A percentile compares a stretch with the other conserved stretches of the same genome.
These are phyloP conservation scores for Trachelus troglodyta DNA, from an alignment of 2,888 invertebrate genomes.

Conservation along the genomic window DNA sequence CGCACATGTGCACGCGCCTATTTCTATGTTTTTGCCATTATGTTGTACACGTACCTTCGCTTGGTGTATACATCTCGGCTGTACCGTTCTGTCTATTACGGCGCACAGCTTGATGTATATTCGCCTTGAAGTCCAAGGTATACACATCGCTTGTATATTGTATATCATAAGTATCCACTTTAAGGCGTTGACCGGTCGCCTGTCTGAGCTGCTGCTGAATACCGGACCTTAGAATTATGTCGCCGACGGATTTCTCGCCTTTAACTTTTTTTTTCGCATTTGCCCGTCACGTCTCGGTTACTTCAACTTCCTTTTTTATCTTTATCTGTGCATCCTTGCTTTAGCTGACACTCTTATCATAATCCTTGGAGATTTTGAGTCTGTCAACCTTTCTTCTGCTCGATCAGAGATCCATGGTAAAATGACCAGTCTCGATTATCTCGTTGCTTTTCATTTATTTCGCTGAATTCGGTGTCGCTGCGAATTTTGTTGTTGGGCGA, in stretches of 20 bases:
- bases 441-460: background rate
- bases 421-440: background rate
- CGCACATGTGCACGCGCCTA: background rate
- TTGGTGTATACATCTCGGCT: background rate
- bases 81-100: background rate
- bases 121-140: background rate
- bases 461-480: background rate
- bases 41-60: background rate
- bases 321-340: background rate
- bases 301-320: constrained; percentile 9
- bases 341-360: background rate
- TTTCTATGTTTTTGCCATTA: background rate
- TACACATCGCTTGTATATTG: background rate
- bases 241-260: background rate
- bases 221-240: background rate
- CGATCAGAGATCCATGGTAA: background rate
- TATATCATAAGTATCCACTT: constrained; percentile 7
- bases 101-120: background rate
- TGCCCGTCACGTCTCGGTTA: background rate
- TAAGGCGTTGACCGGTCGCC: constrained; percentile 7
- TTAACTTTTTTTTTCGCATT: background rate
- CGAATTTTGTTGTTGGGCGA: background rate
- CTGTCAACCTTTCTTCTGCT: background rate
- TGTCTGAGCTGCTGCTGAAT: background rate
- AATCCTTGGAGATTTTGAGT: background rate